phyloP scores from a whole-genome alignment of 2,888 invertebrate genomes.

The Meloe dianella region DNA sequence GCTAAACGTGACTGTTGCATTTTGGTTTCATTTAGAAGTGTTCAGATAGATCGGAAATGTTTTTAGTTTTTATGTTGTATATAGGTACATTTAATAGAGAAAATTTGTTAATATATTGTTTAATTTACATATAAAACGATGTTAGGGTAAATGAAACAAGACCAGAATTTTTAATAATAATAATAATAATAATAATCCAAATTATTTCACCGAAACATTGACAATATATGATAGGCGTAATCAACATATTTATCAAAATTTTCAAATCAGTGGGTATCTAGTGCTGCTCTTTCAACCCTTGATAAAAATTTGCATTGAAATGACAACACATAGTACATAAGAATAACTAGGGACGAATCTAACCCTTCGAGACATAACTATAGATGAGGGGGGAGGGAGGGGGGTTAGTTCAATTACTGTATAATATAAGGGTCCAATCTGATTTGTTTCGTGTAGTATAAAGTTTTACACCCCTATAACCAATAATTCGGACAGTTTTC shows the following conservation, averaged over 20 bases:
- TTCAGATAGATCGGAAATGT: too few species aligned
- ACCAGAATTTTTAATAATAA: too few species aligned
- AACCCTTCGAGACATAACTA: conserved; percentile 41
- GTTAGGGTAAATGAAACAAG: not conserved
- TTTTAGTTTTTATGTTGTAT: too few species aligned
- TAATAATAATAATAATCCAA: too few species aligned
- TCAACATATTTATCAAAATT: conserved; percentile 44
- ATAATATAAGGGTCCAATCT: conserved; percentile 47
- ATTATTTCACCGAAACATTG: conserved; percentile 19
- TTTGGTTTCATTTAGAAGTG: not conserved
- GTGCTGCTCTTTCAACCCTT: conserved; percentile 23
- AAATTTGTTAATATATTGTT: not conserved
- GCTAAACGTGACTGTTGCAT: not conserved
- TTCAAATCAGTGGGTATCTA: conserved; percentile 31
- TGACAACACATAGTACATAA: conserved; percentile 24
- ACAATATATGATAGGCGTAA: conserved; percentile 45
- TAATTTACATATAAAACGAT: conserved; percentile 18
- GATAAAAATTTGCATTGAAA: conserved; percentile 35
- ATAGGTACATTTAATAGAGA: not conserved
- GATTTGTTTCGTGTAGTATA: conserved; percentile 38
- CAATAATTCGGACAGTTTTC: not conserved
- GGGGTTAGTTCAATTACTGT: conserved; percentile 46
- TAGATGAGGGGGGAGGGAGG: conserved; percentile 42
- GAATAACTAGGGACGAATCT: conserved; percentile 19
- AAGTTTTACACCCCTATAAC: not conserved